Conservation (phyloP, 2,113 vertebrate species). For the Gymnobelideus leadbeateri region DNA sequence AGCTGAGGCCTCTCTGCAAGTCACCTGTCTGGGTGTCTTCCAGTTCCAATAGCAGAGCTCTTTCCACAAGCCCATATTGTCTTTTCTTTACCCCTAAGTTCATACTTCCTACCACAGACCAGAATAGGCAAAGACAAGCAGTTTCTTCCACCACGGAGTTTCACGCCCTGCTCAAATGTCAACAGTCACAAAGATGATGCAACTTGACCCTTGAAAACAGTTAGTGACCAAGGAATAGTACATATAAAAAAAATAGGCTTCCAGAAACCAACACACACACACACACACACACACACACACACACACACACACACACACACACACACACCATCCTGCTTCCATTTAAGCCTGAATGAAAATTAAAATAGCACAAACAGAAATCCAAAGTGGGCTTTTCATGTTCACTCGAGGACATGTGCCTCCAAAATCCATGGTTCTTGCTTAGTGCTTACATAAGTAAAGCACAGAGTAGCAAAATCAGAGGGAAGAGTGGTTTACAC, state of each 20-base stretch:
- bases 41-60: not conserved
- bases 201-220: not conserved
- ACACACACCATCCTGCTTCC: not conserved
- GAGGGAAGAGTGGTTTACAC: not conserved
- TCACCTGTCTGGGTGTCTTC: not conserved
- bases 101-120: not conserved
- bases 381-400: not conserved
- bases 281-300: not conserved
- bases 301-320: not conserved
- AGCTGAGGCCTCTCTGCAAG: not conserved
- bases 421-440: not conserved
- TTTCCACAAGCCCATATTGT: not conserved
- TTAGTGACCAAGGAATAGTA: slow-evolving; percentile 32
- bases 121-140: not conserved
- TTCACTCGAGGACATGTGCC: not conserved
- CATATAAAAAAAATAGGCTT: not conserved
- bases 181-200: not conserved
- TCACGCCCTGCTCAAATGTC: not conserved
- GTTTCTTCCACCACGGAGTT: not conserved
- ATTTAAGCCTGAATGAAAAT: slow-evolving; percentile 3
- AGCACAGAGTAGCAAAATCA: not conserved
- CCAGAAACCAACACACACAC: not conserved
- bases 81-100: not conserved
- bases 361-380: not conserved
- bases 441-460: not conserved